Base-by-base conservation (phyloP, 2,113 vertebrate species). In the Hystrix cristata region DNA sequence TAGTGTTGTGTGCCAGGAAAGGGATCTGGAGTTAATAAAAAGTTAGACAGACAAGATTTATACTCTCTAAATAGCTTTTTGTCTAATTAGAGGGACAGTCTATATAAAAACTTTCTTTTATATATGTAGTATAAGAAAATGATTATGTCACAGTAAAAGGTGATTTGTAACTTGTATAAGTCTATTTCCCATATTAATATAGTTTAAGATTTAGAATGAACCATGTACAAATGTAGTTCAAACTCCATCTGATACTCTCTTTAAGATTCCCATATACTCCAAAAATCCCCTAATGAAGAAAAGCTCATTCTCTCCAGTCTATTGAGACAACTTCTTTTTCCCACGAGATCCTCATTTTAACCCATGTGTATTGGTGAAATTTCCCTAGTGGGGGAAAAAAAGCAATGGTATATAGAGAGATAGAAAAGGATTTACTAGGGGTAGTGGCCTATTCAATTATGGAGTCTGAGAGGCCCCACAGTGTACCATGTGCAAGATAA, bases 271-370 rank as follows among this genome's bases (percentile, higher is more conserved):
- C 31, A 76, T 18, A 55, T 43, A 87, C 65, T 90, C n/a, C 78
- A 74, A 64, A 96, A 90, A 57, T 82, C 27, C 60, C 46, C 29
- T 76, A 27, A 78, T 64, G 3, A 53, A 55, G 15, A 82, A 81
- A 74, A 57, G 55, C 10, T 81, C 12, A 12, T 6, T 64, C 4
- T 11, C 43, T 34, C 69, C 15, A 94, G 55, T 46, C 14, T 62
- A 85, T 72, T 86, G 85, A 25, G 7, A 96, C 16, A 94, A 81
- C 79, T 2, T 46, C 46, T 43, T 76, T 94, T 94, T 57, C n/a
- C 57, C 21, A 76, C 27, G 57, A 91, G 15, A 82, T 62, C 13
- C 25, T 96, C 14, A 16, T 85, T 79, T 83, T 67, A 43, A 8
- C 0, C 1, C 53, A 69, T 29, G 21, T 80, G 1, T 64, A 57